Percentiles rank a stretch among this genome's conserved stretches.
phyloP scores from a whole-genome alignment of 2,888 invertebrate genomes.

The Macrosoma leucophasiata region DNA sequence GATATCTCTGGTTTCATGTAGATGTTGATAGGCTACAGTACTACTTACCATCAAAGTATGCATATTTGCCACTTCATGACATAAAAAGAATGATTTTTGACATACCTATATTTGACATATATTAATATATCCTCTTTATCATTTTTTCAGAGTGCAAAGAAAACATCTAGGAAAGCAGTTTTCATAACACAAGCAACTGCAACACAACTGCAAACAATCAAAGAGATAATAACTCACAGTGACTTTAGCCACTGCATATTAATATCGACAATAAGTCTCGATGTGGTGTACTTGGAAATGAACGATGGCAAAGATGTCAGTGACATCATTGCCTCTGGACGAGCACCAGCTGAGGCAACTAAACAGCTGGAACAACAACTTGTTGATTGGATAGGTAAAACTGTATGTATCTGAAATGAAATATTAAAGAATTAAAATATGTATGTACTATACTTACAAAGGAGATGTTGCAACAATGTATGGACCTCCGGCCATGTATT shows the following conservation, averaged over 20 bases:
- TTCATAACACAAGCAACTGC: slow-evolving; percentile 74
- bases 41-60: too few relatives aligned
- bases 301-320: slow-evolving; percentile 53
- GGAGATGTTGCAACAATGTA: too few relatives aligned
- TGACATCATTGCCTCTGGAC: slow-evolving; percentile 48
- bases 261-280: slow-evolving; percentile 74
- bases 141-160: slow-evolving; percentile 42
- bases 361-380: slow-evolving; percentile 49
- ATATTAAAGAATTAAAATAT: background rate
- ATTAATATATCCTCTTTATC: too few relatives aligned
- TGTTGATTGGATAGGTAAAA: slow-evolving; percentile 75
- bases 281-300: slow-evolving; percentile 67
- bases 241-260: slow-evolving; percentile 77
- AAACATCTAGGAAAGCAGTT: slow-evolving; percentile 64
- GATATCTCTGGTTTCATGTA: too few relatives aligned
- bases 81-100: too few relatives aligned
- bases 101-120: too few relatives aligned
- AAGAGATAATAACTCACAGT: slow-evolving; percentile 77
- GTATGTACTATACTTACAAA: too few relatives aligned
- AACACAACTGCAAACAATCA: slow-evolving; percentile 72
- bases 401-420: slow-evolving; percentile 42
- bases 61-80: too few relatives aligned
- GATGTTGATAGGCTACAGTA: too few relatives aligned
- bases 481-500: too few relatives aligned
- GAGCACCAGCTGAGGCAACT: slow-evolving; percentile 44